Base-by-base conservation (phyloP, 2,113 vertebrate species). In the Corapipo altera region DNA sequence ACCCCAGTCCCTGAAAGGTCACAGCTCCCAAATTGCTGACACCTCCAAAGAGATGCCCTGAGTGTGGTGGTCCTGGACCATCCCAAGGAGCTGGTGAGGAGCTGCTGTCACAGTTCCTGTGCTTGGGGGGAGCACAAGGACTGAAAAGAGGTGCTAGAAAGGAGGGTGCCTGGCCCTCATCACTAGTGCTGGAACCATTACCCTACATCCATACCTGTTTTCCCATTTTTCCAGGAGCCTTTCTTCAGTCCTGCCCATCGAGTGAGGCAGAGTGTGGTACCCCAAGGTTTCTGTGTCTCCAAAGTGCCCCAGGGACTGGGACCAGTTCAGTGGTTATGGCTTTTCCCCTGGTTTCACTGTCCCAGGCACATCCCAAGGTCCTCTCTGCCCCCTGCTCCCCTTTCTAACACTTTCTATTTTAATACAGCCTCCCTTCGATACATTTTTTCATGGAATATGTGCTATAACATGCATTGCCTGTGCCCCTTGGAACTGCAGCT, bases 41-140 rank as follows among this genome's bases (percentile, higher is more conserved):
- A 10, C 37, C 49, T 62, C 79, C 2, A 0, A 16, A 65, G 43
- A 17, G 84, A 33, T 71, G 52, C 32, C 77, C 37, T 37, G 43
- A 7, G 1, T 13, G 1, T 30, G 65, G 22, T 8, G 4, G 41
- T 46, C 32, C 52, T 27, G 37, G 58, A 19, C 15, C 2, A 0
- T 19, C 3, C 51, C 6, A 14, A 41, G 61, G 58, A 82, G 66
- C 65, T 78, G 41, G 3, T 10, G 17, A 48, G 32, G 37, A 71
- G 70, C 64, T 76, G 41, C 71, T 90, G 85, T 65, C 73, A 7
- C 2, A 2, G 46, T 37, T 62, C 26, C 21, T n/a, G 12, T 51
- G 76, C 33, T 78, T 41, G 30, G 61, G 57, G 11, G 33, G 59
- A 57, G 33, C 44, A 41, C 33, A 32, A 15, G 49, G n/a, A 28